Evolutionary conservation across 2,113 vertebrate species (phyloP), one percentile per base, ranked within the genome.

Genomic region (Rostratula benghalensis): DNA sequence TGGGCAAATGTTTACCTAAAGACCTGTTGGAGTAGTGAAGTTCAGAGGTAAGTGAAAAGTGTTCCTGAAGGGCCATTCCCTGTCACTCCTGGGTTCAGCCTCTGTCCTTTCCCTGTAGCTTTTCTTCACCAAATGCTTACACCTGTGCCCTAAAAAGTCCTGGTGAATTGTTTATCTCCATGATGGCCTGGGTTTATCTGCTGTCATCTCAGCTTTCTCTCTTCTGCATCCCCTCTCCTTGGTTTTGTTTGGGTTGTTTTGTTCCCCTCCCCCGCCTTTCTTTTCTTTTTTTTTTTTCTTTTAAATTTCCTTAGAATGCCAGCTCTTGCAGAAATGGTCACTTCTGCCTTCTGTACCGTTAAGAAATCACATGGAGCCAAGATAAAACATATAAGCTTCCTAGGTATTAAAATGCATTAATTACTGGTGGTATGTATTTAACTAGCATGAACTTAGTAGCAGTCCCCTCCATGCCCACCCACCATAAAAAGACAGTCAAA

Each of bases 1-100:
- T 23, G 22, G 59, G 45, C 27, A 83, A 94, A 92, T 84, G 89
- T 90, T 90, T 93, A 92, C 70, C 20, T 75, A 19, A 59, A 67
- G 51, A 43, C 22, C 15, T 71, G 31, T 12, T 67, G 60, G 19
- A 41, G 9, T 11, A 60, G 13, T 11, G 5, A 28, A 73, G 17
- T 46, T 81, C 46, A 50, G 56, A 67, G 48, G 31, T 30, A 81
- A 74, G 35, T 16, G 23, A 39, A n/a, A 83, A 63, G 27, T 50
- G 28, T 6, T 94, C 45, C 50, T 82, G 56, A 28, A 70, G 46
- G 35, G n/a, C 65, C 13, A 3, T 65, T 91, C 75, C 30, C 18
- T 60, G 57, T 23, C 50, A 9, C 18, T 86, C 7, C 53, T 82
- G 46, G 18, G 33, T 23, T 70, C n/a, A 18, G 6, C 3, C 15